Percentiles rank a stretch among this genome's conserved stretches.
These are phyloP conservation scores for Stictonetta naevosa DNA, from an alignment of 2,113 vertebrate genomes.

Conservation along the genomic window DNA sequence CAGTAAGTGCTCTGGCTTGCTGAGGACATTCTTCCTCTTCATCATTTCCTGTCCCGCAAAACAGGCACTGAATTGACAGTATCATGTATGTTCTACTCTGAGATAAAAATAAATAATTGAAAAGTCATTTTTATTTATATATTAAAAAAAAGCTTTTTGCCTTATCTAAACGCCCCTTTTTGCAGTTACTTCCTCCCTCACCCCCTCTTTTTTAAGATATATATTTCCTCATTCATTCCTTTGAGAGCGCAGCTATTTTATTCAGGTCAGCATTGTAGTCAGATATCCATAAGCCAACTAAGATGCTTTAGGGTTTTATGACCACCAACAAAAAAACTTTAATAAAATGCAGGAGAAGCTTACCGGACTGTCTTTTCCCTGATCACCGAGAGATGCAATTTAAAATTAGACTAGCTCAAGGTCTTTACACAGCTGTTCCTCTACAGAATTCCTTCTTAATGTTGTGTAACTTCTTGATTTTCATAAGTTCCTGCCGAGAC, in stretches of 20 bases:
- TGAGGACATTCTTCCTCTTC: background rate
- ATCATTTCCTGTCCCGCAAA: background rate
- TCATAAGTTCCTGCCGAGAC: background rate
- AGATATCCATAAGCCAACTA: background rate
- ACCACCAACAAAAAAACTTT: background rate
- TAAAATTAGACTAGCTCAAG: conserved; percentile 1
- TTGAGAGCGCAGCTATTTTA: background rate
- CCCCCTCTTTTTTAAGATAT: background rate
- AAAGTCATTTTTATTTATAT: background rate
- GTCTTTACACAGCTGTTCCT: background rate
- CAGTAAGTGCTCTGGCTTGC: background rate
- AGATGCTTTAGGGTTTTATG: background rate
- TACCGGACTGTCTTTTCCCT: background rate
- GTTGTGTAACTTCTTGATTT: background rate
- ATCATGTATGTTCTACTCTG: fast-evolving
- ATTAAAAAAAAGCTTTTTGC: background rate
- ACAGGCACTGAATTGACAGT: background rate
- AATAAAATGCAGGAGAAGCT: background rate
- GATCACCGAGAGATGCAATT: background rate
- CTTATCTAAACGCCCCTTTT: background rate
- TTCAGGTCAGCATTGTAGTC: background rate
- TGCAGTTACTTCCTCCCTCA: background rate
- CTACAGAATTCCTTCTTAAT: background rate
- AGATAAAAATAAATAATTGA: background rate
- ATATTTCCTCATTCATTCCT: background rate